phyloP scores from a whole-genome alignment of 2,888 invertebrate species.

The Drosophila acutilabella region DNA sequence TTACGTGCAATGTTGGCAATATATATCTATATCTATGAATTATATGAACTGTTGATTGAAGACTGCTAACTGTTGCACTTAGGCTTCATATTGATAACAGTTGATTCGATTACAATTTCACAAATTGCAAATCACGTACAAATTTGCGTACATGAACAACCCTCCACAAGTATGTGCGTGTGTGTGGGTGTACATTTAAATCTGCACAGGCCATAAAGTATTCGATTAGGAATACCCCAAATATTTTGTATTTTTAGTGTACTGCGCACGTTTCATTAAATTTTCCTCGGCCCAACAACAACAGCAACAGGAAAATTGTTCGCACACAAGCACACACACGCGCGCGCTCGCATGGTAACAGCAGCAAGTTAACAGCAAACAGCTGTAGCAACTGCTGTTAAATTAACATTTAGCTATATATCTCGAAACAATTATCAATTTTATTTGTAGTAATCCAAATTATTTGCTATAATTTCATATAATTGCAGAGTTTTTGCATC shows the following conservation, averaged over 20 bases:
- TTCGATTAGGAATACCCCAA: slow-evolving; percentile 29
- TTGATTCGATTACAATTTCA: slow-evolving; percentile 23
- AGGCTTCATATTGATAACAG: slow-evolving; percentile 15
- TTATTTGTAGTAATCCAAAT: slow-evolving; percentile 7
- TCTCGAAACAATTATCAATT: slow-evolving; percentile 2
- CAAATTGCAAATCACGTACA: slow-evolving; percentile 16
- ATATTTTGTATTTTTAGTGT: slow-evolving; percentile 42
- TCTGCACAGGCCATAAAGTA: slow-evolving; percentile 28
- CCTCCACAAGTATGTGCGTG: neutral
- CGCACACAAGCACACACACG: slow-evolving; percentile 15
- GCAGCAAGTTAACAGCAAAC: slow-evolving; percentile 46
- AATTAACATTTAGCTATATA: slow-evolving; percentile 46
- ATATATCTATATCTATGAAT: slow-evolving; percentile 23
- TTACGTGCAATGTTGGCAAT: slow-evolving; percentile 61
- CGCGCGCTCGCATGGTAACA: slow-evolving; percentile 32
- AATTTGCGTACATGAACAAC: neutral
- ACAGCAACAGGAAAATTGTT: slow-evolving; percentile 17
- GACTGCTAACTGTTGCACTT: slow-evolving; percentile 6
- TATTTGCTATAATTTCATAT: slow-evolving; percentile 25
- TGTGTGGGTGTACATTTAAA: slow-evolving; percentile 5
- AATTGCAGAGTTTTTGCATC: slow-evolving; percentile 51
- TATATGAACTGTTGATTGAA: neutral
- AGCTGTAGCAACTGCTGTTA: slow-evolving; percentile 26
- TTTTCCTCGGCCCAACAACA: slow-evolving; percentile 30
- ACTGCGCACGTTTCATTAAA: slow-evolving; percentile 61